Evolutionary conservation across 2,888 invertebrate genomes (phyloP), one percentile per base, ranked within the genome.

Genomic region (Blastobasis lacticolella): DNA sequence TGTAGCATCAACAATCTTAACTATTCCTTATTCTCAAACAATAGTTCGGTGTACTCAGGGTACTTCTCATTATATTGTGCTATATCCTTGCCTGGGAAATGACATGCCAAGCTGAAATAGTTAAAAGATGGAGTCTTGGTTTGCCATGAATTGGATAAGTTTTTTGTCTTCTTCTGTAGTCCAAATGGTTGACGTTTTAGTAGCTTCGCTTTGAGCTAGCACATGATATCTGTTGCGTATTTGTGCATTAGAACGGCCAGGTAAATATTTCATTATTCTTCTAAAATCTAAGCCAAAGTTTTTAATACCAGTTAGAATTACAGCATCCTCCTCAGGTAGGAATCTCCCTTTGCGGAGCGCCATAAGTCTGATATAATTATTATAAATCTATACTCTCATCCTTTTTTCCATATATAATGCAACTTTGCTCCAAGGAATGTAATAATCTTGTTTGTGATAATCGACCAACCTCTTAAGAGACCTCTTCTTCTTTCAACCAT

Each of bases 351-450:
- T 92, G 50, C 86, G 89, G 37, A 86, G 66, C 46, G 87, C 83
- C 40, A 64, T 54, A 10, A 82, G 58, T 52, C 84, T 66, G 40
- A 68, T 61, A 62, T 89, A 91, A 56, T 91, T 90, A 53, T 90
- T 89, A 61, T 94, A 93, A 7, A 94, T 75, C 70, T 94, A 94
- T 4, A 87, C 81, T 67, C 92, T 92, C 0, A 91, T 90, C 57
- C 92, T 88, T 54, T 90, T 89, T 7, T 90, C 89, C 75, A 94
- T 91, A 49, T 90, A 88, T 37, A 88, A 85, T 1, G 90, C 86
- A 6, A 95, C 91, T 67, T 90, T 91, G 4, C 90, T 88, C 95
- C 96, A 96, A 0, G 94, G 93, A 57, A 95, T 92, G 46, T 90
- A 90, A 54, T 90, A 83, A 10, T 93, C 94, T 51, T 91, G 83